Evolutionary conservation across 2,113 vertebrate species (phyloP).

Genomic region (Choloepus hoffmanni): DNA sequence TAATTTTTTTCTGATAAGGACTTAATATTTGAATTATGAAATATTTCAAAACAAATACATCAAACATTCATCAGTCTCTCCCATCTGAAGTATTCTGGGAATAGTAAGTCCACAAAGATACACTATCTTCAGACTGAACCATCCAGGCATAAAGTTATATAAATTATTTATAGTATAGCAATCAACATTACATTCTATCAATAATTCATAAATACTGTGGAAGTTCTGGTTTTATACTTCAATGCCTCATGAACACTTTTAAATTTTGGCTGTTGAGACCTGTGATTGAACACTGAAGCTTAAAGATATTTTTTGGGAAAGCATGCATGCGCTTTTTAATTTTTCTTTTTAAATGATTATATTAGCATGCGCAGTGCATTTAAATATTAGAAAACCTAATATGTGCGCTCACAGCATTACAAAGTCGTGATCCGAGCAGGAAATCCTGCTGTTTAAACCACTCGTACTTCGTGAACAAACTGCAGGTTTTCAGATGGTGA

Average conservation of each 20-base stretch:
- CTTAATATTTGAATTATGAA: constrained; percentile 45
- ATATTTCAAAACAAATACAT: constrained; percentile 8
- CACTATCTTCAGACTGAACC: background rate
- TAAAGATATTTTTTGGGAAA: background rate
- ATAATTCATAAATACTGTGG: background rate
- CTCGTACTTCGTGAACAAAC: background rate
- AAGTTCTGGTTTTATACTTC: constrained; percentile 21
- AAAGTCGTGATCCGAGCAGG: constrained; percentile 9
- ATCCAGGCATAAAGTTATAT: background rate
- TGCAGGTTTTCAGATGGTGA: background rate
- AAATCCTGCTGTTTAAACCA: constrained; percentile 24
- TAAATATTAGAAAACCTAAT: background rate
- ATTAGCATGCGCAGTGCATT: background rate
- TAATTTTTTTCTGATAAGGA: background rate
- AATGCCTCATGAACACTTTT: background rate
- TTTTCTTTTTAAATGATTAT: constrained; percentile 27
- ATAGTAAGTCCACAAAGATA: background rate
- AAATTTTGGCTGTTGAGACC: background rate
- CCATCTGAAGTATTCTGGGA: constrained; percentile 5
- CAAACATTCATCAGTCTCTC: background rate
- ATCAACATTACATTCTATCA: background rate
- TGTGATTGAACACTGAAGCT: constrained; percentile 7
- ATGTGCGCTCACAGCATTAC: background rate
- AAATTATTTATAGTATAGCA: background rate
- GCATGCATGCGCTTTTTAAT: background rate